phyloP scores from a whole-genome alignment of 2,113 vertebrate species.

The Tetrax tetrax region DNA sequence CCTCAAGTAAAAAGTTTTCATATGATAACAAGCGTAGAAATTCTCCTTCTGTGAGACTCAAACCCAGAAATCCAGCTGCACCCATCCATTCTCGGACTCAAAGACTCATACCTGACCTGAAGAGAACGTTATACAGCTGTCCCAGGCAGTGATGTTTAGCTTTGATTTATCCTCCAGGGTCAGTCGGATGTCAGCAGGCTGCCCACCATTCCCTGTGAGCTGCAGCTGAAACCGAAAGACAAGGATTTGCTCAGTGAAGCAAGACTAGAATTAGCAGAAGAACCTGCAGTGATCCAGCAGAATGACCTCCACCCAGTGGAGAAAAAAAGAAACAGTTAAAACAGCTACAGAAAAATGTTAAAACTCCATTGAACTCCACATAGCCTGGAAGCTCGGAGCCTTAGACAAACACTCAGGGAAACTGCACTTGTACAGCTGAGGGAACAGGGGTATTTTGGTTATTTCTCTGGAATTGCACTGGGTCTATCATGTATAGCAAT shows the following conservation, averaged over 20 bases:
- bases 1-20: not conserved
- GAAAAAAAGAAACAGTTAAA: not conserved
- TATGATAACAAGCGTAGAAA: not conserved
- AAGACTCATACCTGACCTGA: constrained; percentile 73
- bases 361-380: accelerated
- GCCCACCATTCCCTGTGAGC: constrained; percentile 72
- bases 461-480: not conserved
- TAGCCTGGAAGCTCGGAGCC: not conserved
- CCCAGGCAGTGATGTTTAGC: constrained; percentile 58
- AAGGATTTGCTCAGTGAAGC: not conserved
- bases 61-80: not conserved
- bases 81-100: not conserved
- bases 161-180: constrained; percentile 74
- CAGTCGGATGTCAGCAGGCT: constrained; percentile 74
- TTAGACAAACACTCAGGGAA: not conserved
- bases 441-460: not conserved
- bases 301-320: not conserved
- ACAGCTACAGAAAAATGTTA: not conserved
- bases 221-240: constrained; percentile 65
- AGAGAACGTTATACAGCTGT: constrained; percentile 75
- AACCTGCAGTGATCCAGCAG: not conserved
- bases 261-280: not conserved
- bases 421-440: not conserved
- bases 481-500: not conserved
- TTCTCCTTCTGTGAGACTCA: not conserved